These are phyloP conservation scores for Cephus sareptanus DNA, from an alignment of 2,888 invertebrate genomes.

Conservation along the genomic window DNA sequence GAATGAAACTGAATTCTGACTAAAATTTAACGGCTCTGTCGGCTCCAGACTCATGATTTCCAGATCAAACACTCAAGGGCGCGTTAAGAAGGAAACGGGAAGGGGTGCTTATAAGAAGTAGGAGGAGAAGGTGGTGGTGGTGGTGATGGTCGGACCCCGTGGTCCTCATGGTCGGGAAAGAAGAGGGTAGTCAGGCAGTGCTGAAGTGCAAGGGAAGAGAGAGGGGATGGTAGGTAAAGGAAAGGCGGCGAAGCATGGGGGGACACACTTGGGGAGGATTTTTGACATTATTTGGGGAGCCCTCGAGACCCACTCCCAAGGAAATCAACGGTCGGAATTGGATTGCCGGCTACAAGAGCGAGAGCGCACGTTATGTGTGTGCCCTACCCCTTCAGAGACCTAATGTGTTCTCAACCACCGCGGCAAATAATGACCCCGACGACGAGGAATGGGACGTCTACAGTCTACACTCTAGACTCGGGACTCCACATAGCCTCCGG, in stretches of 20 bases:
- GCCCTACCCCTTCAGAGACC: conserved; percentile 21
- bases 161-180: not conserved
- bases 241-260: conserved; percentile 10
- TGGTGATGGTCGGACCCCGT: not conserved
- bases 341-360: conserved; percentile 27
- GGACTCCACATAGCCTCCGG: not conserved
- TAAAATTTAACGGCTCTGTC: conserved; percentile 46
- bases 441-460: conserved; percentile 1
- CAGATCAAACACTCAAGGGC: conserved; percentile 52
- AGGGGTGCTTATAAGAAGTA: conserved; percentile 34
- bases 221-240: conserved; percentile 2
- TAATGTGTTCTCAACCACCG: conserved; percentile 37
- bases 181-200: conserved; percentile 1
- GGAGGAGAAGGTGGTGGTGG: conserved; percentile 22
- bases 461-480: not conserved
- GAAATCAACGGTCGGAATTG: conserved; percentile 46
- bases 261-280: conserved; percentile 21
- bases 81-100: conserved; percentile 47
- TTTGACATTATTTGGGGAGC: conserved; percentile 49
- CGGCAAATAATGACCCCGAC: conserved; percentile 36
- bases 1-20: conserved; percentile 23
- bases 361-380: conserved; percentile 16
- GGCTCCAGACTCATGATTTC: conserved; percentile 44
- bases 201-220: not conserved
- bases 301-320: conserved; percentile 39